Evolutionary conservation across 2,797 vertebrate species (phyloP).

Genomic region (Onychomys torridus): DNA sequence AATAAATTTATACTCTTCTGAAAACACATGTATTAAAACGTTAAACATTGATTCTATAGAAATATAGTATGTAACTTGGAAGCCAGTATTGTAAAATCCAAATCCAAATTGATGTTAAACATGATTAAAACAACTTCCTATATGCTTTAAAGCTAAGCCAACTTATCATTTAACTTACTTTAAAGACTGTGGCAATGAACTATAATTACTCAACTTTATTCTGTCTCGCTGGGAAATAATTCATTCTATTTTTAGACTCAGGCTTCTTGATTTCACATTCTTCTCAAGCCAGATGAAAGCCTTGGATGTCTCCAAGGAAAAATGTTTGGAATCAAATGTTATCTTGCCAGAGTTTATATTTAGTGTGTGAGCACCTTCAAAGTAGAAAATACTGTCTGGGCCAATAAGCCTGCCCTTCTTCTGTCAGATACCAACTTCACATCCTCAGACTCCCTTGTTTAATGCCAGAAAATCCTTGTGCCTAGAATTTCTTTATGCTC

Average conservation of each 20-base stretch:
- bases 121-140: slow-evolving; percentile 32
- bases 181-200: neutral
- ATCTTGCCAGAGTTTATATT: slow-evolving; percentile 63
- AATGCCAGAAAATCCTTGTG: slow-evolving; percentile 49
- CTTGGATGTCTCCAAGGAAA: slow-evolving; percentile 59
- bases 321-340: slow-evolving; percentile 68
- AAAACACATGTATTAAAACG: neutral
- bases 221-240: slow-evolving; percentile 40
- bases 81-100: neutral
- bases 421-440: slow-evolving; percentile 61
- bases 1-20: neutral
- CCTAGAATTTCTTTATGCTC: slow-evolving; percentile 68
- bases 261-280: slow-evolving; percentile 62
- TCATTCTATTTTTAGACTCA: slow-evolving; percentile 43
- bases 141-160: slow-evolving; percentile 28
- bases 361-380: slow-evolving; percentile 51
- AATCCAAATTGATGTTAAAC: slow-evolving; percentile 1
- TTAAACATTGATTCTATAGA: neutral
- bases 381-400: slow-evolving; percentile 51
- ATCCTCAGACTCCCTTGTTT: slow-evolving; percentile 60
- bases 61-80: neutral
- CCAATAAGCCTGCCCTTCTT: slow-evolving; percentile 24
- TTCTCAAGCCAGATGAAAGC: slow-evolving; percentile 51
- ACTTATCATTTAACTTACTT: slow-evolving; percentile 33
- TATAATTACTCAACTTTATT: slow-evolving; percentile 47